A percentile compares a stretch with the other conserved stretches of the same genome.
Evolutionary conservation across 2,797 vertebrate genomes (phyloP).

Genomic region (Hypotaenidia okinawae): DNA sequence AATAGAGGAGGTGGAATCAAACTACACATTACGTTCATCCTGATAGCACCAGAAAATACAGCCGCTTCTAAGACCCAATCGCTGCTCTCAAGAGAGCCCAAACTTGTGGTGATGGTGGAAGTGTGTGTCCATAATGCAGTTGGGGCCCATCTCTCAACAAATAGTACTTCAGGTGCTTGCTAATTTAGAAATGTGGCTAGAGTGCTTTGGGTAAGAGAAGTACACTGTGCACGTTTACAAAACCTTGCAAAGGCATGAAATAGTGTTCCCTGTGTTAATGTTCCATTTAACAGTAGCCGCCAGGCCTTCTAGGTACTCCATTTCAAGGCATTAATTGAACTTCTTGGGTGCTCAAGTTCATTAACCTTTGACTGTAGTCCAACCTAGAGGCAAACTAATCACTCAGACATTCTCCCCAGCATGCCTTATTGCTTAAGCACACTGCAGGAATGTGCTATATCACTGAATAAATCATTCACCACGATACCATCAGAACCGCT

Average conservation of each 20-base stretch:
- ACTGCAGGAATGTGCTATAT: constrained; percentile 24
- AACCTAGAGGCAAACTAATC: constrained; percentile 37
- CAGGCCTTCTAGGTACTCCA: constrained; percentile 40
- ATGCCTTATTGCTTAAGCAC: constrained; percentile 22
- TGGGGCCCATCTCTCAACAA: neutral
- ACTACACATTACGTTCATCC: neutral
- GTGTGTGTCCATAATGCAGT: neutral
- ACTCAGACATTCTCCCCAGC: neutral
- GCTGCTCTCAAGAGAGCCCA: neutral
- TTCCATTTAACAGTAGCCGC: constrained; percentile 40
- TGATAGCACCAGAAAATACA: neutral
- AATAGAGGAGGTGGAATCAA: neutral
- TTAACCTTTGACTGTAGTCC: constrained; percentile 52
- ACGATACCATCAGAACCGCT: constrained; percentile 21
- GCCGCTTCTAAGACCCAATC: neutral
- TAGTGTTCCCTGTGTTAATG: constrained; percentile 31
- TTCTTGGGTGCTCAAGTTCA: constrained; percentile 41
- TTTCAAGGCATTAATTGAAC: constrained; percentile 65
- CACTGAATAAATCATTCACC: constrained; percentile 53
- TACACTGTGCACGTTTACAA: neutral
- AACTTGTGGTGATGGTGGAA: neutral
- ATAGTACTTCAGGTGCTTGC: neutral
- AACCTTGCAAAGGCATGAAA: constrained; percentile 31
- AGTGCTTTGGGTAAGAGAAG: neutral
- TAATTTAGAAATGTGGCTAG: neutral